Conservation (phyloP, 2,797 vertebrate species). For the Lagocephalus sceleratus region DNA sequence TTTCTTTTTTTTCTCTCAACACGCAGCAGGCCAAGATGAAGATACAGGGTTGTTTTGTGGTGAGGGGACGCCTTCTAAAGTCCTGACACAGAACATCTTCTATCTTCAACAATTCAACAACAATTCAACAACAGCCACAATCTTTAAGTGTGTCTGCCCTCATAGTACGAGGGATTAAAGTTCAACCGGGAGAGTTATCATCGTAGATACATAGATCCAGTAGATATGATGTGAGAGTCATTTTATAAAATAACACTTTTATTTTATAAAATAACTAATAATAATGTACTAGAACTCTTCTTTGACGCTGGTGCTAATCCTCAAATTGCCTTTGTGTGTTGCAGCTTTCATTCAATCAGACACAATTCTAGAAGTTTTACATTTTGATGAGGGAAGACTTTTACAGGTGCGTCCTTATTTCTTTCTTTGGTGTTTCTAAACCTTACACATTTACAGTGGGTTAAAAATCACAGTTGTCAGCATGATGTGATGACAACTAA, state of each 20-base stretch:
- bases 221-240: neutral
- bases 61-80: neutral
- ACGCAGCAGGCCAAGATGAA: neutral
- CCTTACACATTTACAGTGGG: too few species aligned
- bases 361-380: slow-evolving; percentile 96
- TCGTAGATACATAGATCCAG: slow-evolving; percentile 2
- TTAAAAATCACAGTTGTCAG: too few species aligned
- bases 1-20: too few species aligned
- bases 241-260: too few species aligned
- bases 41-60: neutral
- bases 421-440: neutral
- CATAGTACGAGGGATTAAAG: slow-evolving; percentile 29
- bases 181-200: slow-evolving; percentile 26
- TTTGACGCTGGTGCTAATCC: neutral
- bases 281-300: neutral
- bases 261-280: too few species aligned
- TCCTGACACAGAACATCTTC: slow-evolving; percentile 9
- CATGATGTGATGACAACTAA: too few species aligned
- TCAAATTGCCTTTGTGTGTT: slow-evolving; percentile 21
- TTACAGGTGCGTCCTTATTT: slow-evolving; percentile 82
- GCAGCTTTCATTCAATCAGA: slow-evolving; percentile 97
- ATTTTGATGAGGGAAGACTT: slow-evolving; percentile 93
- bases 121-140: neutral
- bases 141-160: slow-evolving; percentile 3
- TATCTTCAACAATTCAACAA: neutral